Evolutionary conservation across 2,113 vertebrate genomes (phyloP).

Genomic region (Eubucco bourcierii): DNA sequence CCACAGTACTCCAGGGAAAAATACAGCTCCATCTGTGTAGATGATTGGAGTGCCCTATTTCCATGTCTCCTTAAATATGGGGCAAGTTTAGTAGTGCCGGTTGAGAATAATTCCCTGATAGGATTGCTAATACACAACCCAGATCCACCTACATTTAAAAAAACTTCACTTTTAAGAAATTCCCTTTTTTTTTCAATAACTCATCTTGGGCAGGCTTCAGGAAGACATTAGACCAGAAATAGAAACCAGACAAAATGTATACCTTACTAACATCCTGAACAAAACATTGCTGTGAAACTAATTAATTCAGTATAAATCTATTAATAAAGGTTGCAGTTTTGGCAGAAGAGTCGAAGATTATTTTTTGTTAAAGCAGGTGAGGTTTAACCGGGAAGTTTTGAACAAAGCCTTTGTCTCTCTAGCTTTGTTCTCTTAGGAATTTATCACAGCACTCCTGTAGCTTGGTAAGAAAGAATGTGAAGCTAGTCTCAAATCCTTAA

Average conservation of each 20-base stretch:
- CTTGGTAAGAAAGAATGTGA: background rate
- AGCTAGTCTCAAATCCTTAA: background rate
- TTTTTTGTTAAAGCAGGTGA: background rate
- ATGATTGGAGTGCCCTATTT: background rate
- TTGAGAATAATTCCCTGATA: background rate
- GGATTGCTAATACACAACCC: background rate
- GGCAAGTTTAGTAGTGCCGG: constrained; percentile 20
- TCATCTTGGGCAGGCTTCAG: background rate
- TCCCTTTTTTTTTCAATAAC: background rate
- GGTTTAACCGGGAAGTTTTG: background rate
- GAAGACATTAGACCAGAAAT: background rate
- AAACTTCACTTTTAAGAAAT: background rate
- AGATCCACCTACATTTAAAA: background rate
- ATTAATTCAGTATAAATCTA: background rate
- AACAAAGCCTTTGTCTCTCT: background rate
- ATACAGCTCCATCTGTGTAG: background rate
- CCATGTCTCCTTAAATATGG: background rate
- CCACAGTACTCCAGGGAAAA: background rate
- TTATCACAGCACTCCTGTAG: background rate
- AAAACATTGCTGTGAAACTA: background rate
- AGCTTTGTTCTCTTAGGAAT: background rate
- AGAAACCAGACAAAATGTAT: background rate
- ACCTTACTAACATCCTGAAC: background rate
- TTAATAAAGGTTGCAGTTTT: background rate
- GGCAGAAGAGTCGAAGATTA: background rate